These are phyloP conservation scores for Sesia bembeciformis DNA, from an alignment of 2,888 invertebrate genomes.

Conservation along the genomic window DNA sequence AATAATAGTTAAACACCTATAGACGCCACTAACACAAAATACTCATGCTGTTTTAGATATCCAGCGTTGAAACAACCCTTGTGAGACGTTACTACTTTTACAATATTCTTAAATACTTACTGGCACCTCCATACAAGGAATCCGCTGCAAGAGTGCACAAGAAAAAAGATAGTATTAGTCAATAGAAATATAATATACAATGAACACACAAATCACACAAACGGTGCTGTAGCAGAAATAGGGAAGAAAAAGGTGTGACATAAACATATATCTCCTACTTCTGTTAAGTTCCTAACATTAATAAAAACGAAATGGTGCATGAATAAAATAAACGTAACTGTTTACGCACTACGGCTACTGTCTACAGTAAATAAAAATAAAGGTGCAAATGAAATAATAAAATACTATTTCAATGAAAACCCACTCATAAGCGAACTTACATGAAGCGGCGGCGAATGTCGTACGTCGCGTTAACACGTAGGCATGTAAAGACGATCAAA, in stretches of 20 bases:
- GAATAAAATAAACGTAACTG: conserved; percentile 35
- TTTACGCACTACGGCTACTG: conserved; percentile 51
- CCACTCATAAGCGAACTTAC: conserved; percentile 58
- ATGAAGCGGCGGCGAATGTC: conserved; percentile 60
- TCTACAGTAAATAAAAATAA: conserved; percentile 35
- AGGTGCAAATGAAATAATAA: conserved; percentile 55
- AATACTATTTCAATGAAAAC: conserved; percentile 23
- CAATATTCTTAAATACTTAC: conserved; percentile 60
- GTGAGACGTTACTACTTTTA: neutral
- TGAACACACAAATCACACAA: conserved; percentile 25
- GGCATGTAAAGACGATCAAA: conserved; percentile 66
- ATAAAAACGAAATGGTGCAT: conserved; percentile 63
- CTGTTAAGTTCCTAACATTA: conserved; percentile 20
- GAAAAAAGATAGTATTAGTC: conserved; percentile 59
- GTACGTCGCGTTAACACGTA: conserved; percentile 53
- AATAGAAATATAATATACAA: conserved; percentile 11
- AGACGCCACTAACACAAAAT: too few species aligned
- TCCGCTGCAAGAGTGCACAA: conserved; percentile 76
- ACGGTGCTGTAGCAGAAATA: conserved; percentile 31
- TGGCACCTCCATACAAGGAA: conserved; percentile 82
- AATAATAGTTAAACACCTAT: too few species aligned
- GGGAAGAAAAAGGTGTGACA: conserved; percentile 22
- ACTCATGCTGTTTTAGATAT: too few species aligned
- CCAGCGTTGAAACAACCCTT: too few species aligned
- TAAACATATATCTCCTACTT: conserved; percentile 7